These are phyloP conservation scores for Nannoperca australis DNA, from an alignment of 2,797 vertebrate species.

Conservation along the genomic window DNA sequence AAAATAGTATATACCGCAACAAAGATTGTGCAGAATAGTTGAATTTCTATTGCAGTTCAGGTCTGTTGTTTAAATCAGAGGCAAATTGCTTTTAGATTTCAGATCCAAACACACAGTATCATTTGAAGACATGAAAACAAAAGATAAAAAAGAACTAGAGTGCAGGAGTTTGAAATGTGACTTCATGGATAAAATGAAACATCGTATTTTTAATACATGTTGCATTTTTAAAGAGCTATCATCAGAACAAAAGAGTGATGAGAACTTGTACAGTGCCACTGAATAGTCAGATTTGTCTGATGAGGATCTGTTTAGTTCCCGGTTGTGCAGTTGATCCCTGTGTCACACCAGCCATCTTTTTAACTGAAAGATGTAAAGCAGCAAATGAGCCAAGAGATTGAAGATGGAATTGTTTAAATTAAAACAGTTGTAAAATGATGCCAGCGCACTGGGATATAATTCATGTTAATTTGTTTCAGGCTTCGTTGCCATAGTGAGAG, in stretches of 20 bases:
- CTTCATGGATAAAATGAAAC: not conserved
- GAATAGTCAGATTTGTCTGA: not conserved
- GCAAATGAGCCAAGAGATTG: not conserved
- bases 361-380: not conserved
- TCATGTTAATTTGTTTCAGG: conserved; percentile 76
- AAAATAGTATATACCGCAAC: not conserved
- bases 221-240: not conserved
- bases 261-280: not conserved
- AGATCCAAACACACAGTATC: not conserved
- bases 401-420: not conserved
- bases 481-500: conserved; percentile 81
- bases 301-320: not conserved
- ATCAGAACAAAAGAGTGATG: not conserved
- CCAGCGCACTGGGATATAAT: conserved; percentile 14
- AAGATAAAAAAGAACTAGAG: not conserved
- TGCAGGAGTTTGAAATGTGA: not conserved
- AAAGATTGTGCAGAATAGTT: not conserved
- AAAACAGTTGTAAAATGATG: not conserved
- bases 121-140: not conserved
- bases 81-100: not conserved
- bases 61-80: not conserved
- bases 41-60: not conserved
- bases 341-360: not conserved
- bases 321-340: not conserved
- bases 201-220: not conserved